Evolutionary conservation across 1,140 invertebrate genomes (phyloP).

Genomic region (Oryctes rhinoceros): DNA sequence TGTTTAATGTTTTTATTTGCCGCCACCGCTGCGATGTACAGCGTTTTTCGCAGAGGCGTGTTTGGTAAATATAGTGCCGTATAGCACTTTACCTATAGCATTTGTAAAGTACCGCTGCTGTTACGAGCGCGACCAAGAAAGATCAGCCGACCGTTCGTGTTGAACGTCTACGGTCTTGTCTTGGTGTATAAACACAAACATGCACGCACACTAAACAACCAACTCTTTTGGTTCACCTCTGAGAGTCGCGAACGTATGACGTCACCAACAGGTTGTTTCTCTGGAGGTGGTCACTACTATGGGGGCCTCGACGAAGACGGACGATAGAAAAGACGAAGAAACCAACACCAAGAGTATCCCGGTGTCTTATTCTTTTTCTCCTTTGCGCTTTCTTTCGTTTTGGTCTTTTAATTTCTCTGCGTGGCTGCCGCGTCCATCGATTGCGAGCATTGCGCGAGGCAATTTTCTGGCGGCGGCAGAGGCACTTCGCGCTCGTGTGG

Average conservation of each 20-base stretch:
- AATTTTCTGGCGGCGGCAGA: constrained; percentile 29
- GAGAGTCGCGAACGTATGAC: constrained; percentile 33
- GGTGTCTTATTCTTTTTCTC: constrained; percentile 15
- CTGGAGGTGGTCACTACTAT: constrained; percentile 35
- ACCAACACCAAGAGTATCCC: background rate
- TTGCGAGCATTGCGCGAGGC: constrained; percentile 1
- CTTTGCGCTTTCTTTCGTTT: constrained; percentile 8
- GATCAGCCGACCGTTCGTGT: background rate
- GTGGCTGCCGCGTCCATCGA: background rate
- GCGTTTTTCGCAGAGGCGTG: background rate
- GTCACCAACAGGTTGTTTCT: constrained; percentile 36
- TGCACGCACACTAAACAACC: constrained; percentile 20
- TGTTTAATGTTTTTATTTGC: background rate
- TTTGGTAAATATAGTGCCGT: background rate
- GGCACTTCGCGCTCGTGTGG: background rate
- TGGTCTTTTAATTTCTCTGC: constrained; percentile 27
- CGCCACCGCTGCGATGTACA: background rate
- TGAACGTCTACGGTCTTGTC: constrained; percentile 13
- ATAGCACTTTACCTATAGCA: background rate
- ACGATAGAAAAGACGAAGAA: background rate
- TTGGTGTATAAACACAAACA: constrained; percentile 28
- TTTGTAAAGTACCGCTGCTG: background rate
- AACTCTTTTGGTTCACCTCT: constrained; percentile 28
- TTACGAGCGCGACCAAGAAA: background rate
- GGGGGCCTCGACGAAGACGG: constrained; percentile 17